A percentile compares a stretch with the other conserved stretches of the same genome.
phyloP scores from a whole-genome alignment of 2,113 vertebrate species.

The Pelecanus crispus region DNA sequence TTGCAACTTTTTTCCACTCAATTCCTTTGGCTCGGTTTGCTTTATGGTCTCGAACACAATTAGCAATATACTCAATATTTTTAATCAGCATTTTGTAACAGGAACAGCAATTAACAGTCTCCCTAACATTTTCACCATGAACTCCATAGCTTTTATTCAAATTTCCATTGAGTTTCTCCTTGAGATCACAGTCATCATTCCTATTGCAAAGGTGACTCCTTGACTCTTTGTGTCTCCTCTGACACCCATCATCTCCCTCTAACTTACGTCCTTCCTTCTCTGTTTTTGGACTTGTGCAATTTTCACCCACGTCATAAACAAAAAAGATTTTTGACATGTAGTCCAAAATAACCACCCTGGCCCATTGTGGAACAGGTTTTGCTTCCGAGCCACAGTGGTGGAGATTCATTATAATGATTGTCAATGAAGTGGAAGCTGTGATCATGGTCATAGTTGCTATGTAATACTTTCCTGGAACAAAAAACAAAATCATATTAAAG shows the following conservation, averaged over 20 bases:
- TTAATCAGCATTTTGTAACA: constrained; percentile 79
- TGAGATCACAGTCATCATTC: constrained; percentile 31
- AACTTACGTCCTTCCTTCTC: constrained; percentile 37
- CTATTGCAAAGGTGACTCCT: neutral
- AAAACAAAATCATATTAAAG: neutral
- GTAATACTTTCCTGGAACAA: constrained; percentile 90
- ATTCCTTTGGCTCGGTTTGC: constrained; percentile 84
- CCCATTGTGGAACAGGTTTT: constrained; percentile 93
- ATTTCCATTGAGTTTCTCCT: constrained; percentile 57
- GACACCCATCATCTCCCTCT: neutral
- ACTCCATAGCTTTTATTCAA: constrained; percentile 60
- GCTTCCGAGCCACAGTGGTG: constrained; percentile 96
- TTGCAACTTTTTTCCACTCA: constrained; percentile 97
- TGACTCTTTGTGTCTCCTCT: constrained; percentile 43
- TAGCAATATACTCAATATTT: constrained; percentile 92
- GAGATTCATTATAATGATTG: constrained; percentile 98
- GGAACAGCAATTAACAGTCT: constrained; percentile 66
- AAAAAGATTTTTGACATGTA: constrained; percentile 96
- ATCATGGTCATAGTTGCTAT: constrained; percentile 98
- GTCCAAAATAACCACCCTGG: constrained; percentile 91
- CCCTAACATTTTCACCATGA: constrained; percentile 42
- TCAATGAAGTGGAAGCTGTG: constrained; percentile 95
- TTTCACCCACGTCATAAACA: constrained; percentile 95
- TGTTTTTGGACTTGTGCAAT: constrained; percentile 78
- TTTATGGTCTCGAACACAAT: constrained; percentile 89